A percentile compares a stretch with the other conserved stretches of the same genome.
These are phyloP conservation scores for Mionectes olivaceus DNA, from an alignment of 2,797 vertebrate species.

Conservation along the genomic window DNA sequence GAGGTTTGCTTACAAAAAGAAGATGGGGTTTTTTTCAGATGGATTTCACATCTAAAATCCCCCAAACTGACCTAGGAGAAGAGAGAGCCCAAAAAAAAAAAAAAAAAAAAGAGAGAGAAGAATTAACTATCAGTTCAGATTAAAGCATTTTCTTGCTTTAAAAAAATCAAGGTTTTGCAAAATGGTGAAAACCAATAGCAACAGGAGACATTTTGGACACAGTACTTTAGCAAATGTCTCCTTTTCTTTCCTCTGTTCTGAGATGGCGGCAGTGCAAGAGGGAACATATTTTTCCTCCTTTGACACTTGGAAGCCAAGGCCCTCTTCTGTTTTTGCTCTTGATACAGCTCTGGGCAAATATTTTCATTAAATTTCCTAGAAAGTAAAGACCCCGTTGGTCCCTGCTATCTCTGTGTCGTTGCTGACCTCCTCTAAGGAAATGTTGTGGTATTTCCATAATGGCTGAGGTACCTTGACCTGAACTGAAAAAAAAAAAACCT, in stretches of 20 bases:
- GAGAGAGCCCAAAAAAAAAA: not conserved
- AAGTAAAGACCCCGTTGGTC: not conserved
- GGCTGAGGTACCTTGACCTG: not conserved
- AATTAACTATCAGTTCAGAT: not conserved
- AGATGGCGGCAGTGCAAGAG: not conserved
- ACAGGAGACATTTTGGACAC: not conserved
- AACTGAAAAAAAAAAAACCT: not conserved
- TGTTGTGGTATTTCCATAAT: not conserved
- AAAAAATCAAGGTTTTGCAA: not conserved
- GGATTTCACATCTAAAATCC: not conserved
- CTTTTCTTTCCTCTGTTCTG: not conserved
- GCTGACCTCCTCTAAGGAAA: not conserved
- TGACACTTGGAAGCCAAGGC: not conserved
- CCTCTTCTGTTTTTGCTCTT: not conserved
- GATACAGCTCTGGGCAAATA: not conserved
- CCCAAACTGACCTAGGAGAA: not conserved
- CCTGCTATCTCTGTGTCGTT: fast-evolving
- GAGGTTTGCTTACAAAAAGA: not conserved
- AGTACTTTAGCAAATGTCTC: not conserved
- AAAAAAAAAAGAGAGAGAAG: not conserved
- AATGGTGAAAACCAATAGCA: not conserved
- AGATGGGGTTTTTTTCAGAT: not conserved
- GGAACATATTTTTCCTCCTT: not conserved
- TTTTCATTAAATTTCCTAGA: not conserved
- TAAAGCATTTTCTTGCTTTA: not conserved